These are phyloP conservation scores for Cottoperca gobio DNA, from an alignment of 2,797 vertebrate genomes.

Conservation along the genomic window DNA sequence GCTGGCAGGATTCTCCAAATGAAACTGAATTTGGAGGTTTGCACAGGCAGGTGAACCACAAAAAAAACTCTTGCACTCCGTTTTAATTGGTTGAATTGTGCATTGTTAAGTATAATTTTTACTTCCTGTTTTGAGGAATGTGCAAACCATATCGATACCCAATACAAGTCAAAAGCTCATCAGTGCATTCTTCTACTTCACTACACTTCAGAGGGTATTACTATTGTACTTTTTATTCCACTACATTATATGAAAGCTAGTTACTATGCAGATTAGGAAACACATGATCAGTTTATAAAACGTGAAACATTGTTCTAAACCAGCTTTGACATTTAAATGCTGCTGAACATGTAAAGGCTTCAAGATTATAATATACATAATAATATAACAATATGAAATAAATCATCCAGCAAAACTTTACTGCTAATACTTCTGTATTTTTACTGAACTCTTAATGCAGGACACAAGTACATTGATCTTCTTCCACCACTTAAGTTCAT, in stretches of 20 bases:
- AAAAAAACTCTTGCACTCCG: neutral
- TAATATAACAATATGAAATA: neutral
- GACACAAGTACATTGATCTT: neutral
- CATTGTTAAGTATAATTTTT: neutral
- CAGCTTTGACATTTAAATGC: neutral
- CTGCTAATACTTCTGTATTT: neutral
- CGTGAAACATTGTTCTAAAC: neutral
- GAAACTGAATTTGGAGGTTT: constrained; percentile 9
- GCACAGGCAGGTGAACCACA: neutral
- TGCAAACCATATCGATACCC: neutral
- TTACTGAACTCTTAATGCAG: neutral
- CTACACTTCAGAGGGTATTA: neutral
- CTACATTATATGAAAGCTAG: neutral
- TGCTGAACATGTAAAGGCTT: neutral
- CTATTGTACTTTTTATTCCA: neutral
- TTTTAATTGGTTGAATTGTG: no score
- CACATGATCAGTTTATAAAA: neutral
- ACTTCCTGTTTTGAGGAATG: neutral
- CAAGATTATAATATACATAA: neutral
- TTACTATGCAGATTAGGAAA: neutral
- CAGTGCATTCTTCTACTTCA: neutral
- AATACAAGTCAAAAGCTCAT: neutral
- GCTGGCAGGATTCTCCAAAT: neutral
- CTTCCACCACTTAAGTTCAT: neutral
- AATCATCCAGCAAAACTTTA: neutral